A percentile compares a stretch with the other conserved stretches of the same genome.
Evolutionary conservation across 2,888 invertebrate genomes (phyloP).

Genomic region (Plebejus melissa): DNA sequence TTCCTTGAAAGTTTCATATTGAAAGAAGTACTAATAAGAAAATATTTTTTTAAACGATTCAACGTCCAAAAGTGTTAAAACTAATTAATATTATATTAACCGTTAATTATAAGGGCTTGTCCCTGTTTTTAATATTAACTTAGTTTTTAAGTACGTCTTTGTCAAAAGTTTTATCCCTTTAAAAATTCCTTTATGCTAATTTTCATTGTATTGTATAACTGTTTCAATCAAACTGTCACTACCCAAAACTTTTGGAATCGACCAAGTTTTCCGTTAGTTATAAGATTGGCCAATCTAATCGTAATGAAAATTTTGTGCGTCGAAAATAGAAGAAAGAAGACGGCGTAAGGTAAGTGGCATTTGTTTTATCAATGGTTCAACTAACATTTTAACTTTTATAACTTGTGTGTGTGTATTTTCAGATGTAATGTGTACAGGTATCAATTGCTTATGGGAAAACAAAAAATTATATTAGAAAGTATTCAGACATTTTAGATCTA

Average conservation of each 20-base stretch:
- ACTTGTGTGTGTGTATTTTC: constrained; percentile 65
- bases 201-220: background rate
- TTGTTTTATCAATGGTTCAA: constrained; percentile 39
- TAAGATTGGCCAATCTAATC: constrained; percentile 71
- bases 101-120: constrained; percentile 20
- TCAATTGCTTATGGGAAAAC: constrained; percentile 51
- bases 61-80: constrained; percentile 67
- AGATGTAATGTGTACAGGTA: constrained; percentile 67
- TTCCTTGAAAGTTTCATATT: constrained; percentile 40
- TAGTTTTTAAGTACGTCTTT: constrained; percentile 56
- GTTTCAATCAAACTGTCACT: constrained; percentile 37
- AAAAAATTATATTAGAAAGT: background rate
- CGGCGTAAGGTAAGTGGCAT: constrained; percentile 61
- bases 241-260: constrained; percentile 69
- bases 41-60: too few relatives aligned
- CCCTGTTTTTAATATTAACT: constrained; percentile 44
- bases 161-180: constrained; percentile 63
- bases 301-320: constrained; percentile 44
- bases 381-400: constrained; percentile 43
- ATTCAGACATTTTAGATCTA: too few relatives aligned
- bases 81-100: constrained; percentile 35
- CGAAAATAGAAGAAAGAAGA: constrained; percentile 49
- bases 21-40: background rate
- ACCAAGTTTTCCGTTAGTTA: constrained; percentile 45
- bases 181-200: constrained; percentile 49